Evolutionary conservation across 2,797 vertebrate genomes (phyloP).

Genomic region (Astyanax mexicanus): DNA sequence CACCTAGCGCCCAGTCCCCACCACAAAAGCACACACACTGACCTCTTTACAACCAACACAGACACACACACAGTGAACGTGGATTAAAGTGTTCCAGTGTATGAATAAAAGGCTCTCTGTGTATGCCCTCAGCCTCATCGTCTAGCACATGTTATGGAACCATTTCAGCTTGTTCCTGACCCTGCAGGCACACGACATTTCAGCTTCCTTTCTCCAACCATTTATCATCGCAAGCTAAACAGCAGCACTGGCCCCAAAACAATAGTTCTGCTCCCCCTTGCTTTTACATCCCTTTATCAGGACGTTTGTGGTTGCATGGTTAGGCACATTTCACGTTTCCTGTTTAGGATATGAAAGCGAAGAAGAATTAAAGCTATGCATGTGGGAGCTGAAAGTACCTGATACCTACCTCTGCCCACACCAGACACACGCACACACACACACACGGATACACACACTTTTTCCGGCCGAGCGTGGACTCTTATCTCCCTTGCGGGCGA

Average conservation of each 20-base stretch:
- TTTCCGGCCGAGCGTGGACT: constrained; percentile 3
- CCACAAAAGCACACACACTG: constrained; percentile 4
- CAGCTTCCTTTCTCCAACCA: constrained; percentile 2
- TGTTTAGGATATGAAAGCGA: constrained; percentile 35
- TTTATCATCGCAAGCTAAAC: constrained; percentile 27
- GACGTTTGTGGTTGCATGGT: constrained; percentile 24
- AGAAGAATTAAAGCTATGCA: constrained; percentile 30
- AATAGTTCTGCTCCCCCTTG: constrained; percentile 24
- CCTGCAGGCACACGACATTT: constrained; percentile 4
- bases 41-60: not conserved
- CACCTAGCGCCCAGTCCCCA: not conserved
- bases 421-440: not conserved
- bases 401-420: constrained; percentile 32
- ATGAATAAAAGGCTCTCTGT: not conserved
- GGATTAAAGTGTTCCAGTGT: not conserved
- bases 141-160: not conserved
- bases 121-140: not conserved
- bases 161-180: constrained; percentile 30
- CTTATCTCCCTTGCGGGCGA: constrained; percentile 48
- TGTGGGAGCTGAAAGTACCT: constrained; percentile 40
- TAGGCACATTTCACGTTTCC: constrained; percentile 34
- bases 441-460: constrained; percentile 10
- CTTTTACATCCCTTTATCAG: constrained; percentile 30
- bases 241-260: constrained; percentile 5
- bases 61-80: not conserved